Conservation (phyloP, 2,888 invertebrate genomes). For the Rutpela maculata region DNA sequence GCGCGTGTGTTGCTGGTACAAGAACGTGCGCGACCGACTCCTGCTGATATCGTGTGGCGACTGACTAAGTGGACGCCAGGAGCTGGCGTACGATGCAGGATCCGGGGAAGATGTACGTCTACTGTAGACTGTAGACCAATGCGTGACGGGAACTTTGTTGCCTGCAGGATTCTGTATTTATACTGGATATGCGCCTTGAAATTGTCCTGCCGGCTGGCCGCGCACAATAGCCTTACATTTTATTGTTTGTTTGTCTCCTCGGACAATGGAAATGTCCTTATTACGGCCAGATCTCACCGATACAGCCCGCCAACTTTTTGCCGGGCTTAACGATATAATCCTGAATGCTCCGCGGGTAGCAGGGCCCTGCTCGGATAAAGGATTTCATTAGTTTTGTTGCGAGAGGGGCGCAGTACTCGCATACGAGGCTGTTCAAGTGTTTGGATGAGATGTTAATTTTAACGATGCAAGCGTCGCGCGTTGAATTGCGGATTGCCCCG, state of each 20-base stretch:
- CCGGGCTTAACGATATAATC: slow-evolving; percentile 4
- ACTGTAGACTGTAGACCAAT: slow-evolving; percentile 25
- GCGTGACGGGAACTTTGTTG: slow-evolving; percentile 33
- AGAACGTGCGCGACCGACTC: slow-evolving; percentile 31
- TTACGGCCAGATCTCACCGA: slow-evolving; percentile 24
- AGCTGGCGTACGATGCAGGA: slow-evolving; percentile 37
- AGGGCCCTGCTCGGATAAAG: background rate
- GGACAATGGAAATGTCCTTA: slow-evolving; percentile 37
- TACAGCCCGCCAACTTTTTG: slow-evolving; percentile 14
- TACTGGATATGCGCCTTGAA: slow-evolving; percentile 21
- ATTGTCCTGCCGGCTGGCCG: slow-evolving; percentile 11
- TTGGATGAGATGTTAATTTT: no score
- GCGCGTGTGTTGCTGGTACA: slow-evolving; percentile 30
- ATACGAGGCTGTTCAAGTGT: no score
- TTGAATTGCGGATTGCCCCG: no score
- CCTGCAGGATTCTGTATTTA: slow-evolving; percentile 32
- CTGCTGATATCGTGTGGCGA: slow-evolving; percentile 33
- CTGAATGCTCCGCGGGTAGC: slow-evolving; percentile 4
- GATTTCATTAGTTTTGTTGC: background rate
- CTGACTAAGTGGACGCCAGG: slow-evolving; percentile 35
- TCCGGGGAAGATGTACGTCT: slow-evolving; percentile 36
- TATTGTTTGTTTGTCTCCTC: slow-evolving; percentile 40
- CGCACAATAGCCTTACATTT: slow-evolving; percentile 37
- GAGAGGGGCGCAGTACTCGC: background rate
- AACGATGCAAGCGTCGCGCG: no score